Conservation (phyloP, 2,888 invertebrate species). For the Perithous albicinctus region DNA sequence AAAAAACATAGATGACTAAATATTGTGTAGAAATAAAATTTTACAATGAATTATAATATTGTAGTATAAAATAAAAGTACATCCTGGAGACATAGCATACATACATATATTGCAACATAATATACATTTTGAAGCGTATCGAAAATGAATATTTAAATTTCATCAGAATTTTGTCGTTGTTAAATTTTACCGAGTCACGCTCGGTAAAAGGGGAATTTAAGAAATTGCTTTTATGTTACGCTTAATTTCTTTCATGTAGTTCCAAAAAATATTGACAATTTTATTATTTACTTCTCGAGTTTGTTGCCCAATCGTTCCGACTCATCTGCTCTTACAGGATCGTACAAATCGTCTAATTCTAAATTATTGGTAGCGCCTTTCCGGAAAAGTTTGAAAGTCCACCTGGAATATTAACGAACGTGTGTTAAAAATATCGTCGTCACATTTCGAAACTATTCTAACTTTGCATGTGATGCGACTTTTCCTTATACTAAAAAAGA, state of each 20-base stretch:
- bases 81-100: not conserved
- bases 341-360: slow-evolving; percentile 80
- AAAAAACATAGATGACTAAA: too few relatives aligned
- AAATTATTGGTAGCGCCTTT: slow-evolving; percentile 80
- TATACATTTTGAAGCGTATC: not conserved
- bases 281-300: slow-evolving; percentile 77
- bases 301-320: slow-evolving; percentile 79
- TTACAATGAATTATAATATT: too few relatives aligned
- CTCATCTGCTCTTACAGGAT: slow-evolving; percentile 78
- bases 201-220: not conserved
- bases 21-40: too few relatives aligned
- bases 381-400: slow-evolving; percentile 81
- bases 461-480: not conserved
- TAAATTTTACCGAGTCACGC: not conserved
- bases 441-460: not conserved
- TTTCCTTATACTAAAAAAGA: not conserved
- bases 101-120: not conserved
- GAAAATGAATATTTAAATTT: not conserved
- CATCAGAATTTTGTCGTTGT: not conserved
- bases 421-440: not conserved
- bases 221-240: not conserved
- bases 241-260: not conserved
- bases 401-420: slow-evolving; percentile 74
- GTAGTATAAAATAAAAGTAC: too few relatives aligned
- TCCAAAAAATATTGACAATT: not conserved